Evolutionary conservation across 2,113 vertebrate species (phyloP).

Genomic region (Oncorhynchus mykiss): DNA sequence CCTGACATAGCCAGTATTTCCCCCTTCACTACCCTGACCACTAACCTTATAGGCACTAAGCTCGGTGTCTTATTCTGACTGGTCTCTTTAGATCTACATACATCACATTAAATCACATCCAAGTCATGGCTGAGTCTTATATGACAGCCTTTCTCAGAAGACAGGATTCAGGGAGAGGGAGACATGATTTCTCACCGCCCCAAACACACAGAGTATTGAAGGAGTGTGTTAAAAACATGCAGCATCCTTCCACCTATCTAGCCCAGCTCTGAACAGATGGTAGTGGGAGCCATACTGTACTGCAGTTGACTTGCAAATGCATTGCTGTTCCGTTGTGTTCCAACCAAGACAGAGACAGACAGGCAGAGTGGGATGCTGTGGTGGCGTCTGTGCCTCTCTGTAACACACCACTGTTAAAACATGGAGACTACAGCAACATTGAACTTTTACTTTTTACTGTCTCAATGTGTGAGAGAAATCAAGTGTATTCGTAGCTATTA

Average conservation of each 20-base stretch:
- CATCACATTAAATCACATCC: no score
- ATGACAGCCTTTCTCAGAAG: no score
- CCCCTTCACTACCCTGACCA: neutral
- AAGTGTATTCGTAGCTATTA: no score
- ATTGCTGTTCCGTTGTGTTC: constrained; percentile 35
- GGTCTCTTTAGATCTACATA: no score
- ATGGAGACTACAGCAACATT: constrained; percentile 16
- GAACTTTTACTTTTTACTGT: no score
- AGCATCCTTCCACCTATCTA: no score
- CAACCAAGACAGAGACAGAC: constrained; percentile 40
- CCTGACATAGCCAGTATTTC: no score
- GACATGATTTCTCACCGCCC: neutral
- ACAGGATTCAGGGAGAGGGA: no score
- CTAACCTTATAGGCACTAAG: neutral
- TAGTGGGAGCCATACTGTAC: constrained; percentile 42
- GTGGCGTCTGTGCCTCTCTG: constrained; percentile 66
- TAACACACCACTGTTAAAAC: constrained; percentile 43
- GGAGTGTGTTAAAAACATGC: constrained; percentile 5
- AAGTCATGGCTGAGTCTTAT: no score
- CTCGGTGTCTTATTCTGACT: no score
- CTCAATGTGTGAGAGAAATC: no score
- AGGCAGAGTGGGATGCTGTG: constrained; percentile 27
- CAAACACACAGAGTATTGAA: constrained; percentile 11
- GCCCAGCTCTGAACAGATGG: constrained; percentile 69
- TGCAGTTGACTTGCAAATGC: constrained; percentile 68